Base-by-base conservation (phyloP, 35 echinoderm and acorn worm species). In the Holothuria glaberrima region DNA sequence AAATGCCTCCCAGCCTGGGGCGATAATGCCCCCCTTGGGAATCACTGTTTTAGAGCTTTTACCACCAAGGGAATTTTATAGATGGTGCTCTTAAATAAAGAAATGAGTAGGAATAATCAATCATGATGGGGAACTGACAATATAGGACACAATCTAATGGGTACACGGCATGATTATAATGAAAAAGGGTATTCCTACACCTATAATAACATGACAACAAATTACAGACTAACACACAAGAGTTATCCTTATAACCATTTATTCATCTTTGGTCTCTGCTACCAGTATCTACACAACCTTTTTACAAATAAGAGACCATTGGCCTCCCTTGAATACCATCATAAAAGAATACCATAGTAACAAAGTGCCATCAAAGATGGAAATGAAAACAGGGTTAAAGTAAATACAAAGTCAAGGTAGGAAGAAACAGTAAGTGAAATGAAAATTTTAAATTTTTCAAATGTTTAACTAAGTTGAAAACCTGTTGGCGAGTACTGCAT, bases 201-300 rank as follows among this genome's bases (percentile, higher is more conserved):
- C n/a, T n/a, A n/a, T n/a, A n/a, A n/a, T n/a, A n/a, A n/a, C n/a
- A n/a, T 4, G 67, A 30, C 26, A 13, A 30, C 33, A 30, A 70
- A 70, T 14, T 70, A 28, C 67, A 5, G 64, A 68, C 64, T 5
- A 30, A 16, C 3, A n/a, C 22, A 68, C 22, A 12, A 70, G 19
- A 30, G 26, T 83, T 9, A 35, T 59, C 80, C 48, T 31, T 30
- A 59, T 59, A 83, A 57, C 80, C 48, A 24, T 57, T 59, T 59
- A 57, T 83, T 57, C 50, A 21, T 83, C 48, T 59, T 83, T 83
- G 48, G 50, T 57, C 80, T 31, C 80, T 59, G 80, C 58, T 59
- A 59, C 50, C 48, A 57, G 80, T 31, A 83, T 57, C 30, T 83
- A 69, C 44, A 75, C 48, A 83, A 57, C 80, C 80, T 62, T 83